phyloP scores from a whole-genome alignment of 2,888 invertebrate genomes.

The Apomyelois bistriatella region DNA sequence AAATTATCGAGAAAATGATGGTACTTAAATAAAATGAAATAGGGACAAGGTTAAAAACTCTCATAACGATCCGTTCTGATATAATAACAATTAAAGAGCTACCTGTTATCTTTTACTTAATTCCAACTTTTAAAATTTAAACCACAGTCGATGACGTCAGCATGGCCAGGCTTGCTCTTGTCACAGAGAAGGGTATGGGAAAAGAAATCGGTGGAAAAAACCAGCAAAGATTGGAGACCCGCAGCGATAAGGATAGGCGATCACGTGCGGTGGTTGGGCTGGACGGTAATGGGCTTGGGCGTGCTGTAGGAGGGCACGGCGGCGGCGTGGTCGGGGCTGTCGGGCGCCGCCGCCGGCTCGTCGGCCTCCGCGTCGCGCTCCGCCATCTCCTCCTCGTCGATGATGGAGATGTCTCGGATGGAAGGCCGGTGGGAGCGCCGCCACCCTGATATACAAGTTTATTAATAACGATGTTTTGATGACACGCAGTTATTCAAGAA shows the following conservation, averaged over 20 bases:
- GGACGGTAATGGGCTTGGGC: conserved; percentile 65
- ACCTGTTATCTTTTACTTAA: too few relatives aligned
- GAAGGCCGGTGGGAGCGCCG: conserved; percentile 89
- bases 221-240: too few relatives aligned
- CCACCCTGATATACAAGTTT: conserved; percentile 80
- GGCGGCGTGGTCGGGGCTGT: neutral
- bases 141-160: neutral
- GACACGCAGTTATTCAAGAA: neutral
- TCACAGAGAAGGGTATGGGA: neutral
- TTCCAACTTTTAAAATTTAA: too few relatives aligned
- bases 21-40: too few relatives aligned
- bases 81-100: too few relatives aligned
- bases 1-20: too few relatives aligned
- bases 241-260: neutral
- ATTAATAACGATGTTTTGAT: neutral
- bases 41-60: too few relatives aligned
- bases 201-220: neutral
- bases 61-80: too few relatives aligned
- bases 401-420: conserved; percentile 92
- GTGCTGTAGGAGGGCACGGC: conserved; percentile 32
- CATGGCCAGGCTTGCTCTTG: neutral
- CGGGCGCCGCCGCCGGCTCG: conserved; percentile 12
- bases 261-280: conserved; percentile 58
- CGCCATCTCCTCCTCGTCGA: conserved; percentile 88
- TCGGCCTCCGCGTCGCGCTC: conserved; percentile 72